Conservation (phyloP, 2,113 vertebrate species). For the Hypocryptadius cinnamomeus region DNA sequence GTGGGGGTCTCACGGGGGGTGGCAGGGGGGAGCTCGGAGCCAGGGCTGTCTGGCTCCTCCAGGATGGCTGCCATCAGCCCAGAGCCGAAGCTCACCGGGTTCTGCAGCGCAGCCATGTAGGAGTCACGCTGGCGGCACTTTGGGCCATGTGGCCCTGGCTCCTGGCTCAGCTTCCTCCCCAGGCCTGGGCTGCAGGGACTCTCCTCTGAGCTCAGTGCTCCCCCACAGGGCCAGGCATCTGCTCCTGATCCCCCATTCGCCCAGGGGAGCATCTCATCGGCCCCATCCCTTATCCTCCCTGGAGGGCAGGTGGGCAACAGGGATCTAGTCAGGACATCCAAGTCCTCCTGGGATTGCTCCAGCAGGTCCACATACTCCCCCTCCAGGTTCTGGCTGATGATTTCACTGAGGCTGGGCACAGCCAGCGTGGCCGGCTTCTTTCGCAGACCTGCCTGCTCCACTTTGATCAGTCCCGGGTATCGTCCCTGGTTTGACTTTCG, state of each 20-base stretch:
- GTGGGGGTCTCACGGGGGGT: background rate
- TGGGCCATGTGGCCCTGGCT: conserved; percentile 38
- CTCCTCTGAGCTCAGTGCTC: conserved; percentile 59
- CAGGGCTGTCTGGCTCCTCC: conserved; percentile 58
- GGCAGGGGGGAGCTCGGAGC: background rate
- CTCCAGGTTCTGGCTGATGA: conserved; percentile 71
- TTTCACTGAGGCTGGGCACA: conserved; percentile 67
- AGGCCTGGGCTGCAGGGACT: conserved; percentile 69
- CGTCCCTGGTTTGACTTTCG: conserved; percentile 51
- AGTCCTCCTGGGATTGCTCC: conserved; percentile 69
- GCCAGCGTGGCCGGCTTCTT: conserved; percentile 43
- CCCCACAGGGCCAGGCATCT: conserved; percentile 21
- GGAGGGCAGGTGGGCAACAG: fast-evolving
- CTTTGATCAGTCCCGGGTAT: conserved; percentile 66
- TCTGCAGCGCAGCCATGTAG: conserved; percentile 70
- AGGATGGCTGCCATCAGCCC: conserved; percentile 62
- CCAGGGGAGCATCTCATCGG: background rate
- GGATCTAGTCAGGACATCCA: background rate
- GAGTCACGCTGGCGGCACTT: conserved; percentile 75
- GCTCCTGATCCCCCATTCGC: background rate
- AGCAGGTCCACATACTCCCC: conserved; percentile 86
- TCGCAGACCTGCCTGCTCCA: conserved; percentile 52
- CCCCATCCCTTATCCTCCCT: fast-evolving
- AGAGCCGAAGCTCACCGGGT: conserved; percentile 55
- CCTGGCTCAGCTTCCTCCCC: conserved; percentile 62